Evolutionary conservation across 2,797 vertebrate species (phyloP).

Genomic region (Galago senegalensis): DNA sequence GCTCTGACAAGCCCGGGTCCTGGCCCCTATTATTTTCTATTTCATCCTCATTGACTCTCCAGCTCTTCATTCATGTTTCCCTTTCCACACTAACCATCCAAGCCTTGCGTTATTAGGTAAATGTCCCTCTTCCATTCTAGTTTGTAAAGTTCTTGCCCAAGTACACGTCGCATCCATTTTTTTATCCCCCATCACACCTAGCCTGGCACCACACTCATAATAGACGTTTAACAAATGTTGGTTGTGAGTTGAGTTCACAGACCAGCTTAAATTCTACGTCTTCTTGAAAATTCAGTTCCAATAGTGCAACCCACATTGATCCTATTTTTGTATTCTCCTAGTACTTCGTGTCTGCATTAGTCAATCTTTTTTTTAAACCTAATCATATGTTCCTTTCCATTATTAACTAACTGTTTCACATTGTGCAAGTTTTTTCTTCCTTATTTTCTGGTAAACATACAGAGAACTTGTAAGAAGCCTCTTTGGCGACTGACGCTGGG

Average conservation of each 20-base stretch:
- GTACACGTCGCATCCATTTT: neutral
- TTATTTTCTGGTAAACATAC: neutral
- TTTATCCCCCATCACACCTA: neutral
- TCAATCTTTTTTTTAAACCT: constrained; percentile 4
- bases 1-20: neutral
- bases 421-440: neutral
- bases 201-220: neutral
- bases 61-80: neutral
- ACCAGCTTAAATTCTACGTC: neutral
- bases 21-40: neutral
- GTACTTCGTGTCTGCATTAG: neutral
- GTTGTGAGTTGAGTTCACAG: neutral
- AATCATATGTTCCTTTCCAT: neutral
- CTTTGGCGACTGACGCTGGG: neutral
- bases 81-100: neutral
- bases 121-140: neutral
- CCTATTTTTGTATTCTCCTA: constrained; percentile 34
- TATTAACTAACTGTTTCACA: neutral
- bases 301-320: neutral
- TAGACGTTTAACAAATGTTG: neutral
- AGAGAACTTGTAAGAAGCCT: neutral
- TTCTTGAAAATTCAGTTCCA: neutral
- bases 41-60: neutral
- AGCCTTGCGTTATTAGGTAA: neutral
- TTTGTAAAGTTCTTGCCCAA: neutral